A percentile compares a stretch with the other conserved stretches of the same genome.
phyloP scores from a whole-genome alignment of 2,888 invertebrate species.

The Amblyteles armatorius region DNA sequence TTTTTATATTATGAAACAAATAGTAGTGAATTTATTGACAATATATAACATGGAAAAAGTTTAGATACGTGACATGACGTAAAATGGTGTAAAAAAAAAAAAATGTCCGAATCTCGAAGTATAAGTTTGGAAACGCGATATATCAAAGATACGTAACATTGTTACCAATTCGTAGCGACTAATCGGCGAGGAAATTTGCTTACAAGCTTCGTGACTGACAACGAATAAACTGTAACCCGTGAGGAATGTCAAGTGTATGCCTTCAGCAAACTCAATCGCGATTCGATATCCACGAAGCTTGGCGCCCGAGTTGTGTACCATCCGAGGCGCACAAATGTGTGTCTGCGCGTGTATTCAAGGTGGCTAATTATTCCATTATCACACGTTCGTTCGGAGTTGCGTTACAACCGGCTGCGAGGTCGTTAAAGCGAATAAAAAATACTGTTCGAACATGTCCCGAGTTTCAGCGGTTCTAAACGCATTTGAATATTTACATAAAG shows the following conservation, averaged over 20 bases:
- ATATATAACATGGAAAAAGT: neutral
- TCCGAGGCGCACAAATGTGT: neutral
- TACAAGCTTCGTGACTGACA: neutral
- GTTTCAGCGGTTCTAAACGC: neutral
- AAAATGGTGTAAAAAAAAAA: neutral
- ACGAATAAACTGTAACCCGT: conserved; percentile 22
- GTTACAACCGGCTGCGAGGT: conserved; percentile 16
- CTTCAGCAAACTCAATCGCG: conserved; percentile 29
- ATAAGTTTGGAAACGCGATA: neutral
- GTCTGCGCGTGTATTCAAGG: conserved; percentile 45
- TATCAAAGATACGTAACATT: neutral
- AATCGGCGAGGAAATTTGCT: conserved; percentile 17
- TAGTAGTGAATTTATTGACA: neutral
- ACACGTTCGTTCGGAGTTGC: conserved; percentile 15
- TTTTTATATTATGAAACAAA: neutral
- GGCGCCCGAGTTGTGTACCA: conserved; percentile 18
- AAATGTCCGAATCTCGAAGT: neutral
- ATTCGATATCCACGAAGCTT: conserved; percentile 14
- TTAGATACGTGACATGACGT: neutral
- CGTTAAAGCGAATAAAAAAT: neutral
- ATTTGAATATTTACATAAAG: neutral
- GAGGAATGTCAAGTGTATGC: conserved; percentile 21
- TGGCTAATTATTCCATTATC: conserved; percentile 50
- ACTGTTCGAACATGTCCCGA: neutral
- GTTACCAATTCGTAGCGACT: conserved; percentile 17